Percentiles rank a stretch among this genome's conserved stretches.
Evolutionary conservation across 2,797 vertebrate species (phyloP).

Genomic region (Rhinoraja longicauda): DNA sequence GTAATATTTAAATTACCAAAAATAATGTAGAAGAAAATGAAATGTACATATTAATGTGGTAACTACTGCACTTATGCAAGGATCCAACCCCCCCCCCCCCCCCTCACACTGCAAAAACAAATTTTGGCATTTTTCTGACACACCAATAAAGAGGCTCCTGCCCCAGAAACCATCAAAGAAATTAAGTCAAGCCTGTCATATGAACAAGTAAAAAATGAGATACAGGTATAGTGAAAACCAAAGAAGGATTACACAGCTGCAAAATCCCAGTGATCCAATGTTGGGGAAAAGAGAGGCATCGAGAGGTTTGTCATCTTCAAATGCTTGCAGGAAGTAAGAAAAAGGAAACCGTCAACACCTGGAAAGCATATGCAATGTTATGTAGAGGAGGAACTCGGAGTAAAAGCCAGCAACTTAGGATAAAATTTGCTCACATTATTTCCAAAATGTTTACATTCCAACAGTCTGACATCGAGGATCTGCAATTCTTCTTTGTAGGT

Average conservation of each 20-base stretch:
- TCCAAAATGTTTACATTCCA: too few species aligned
- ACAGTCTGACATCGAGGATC: too few species aligned
- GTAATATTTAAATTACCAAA: neutral
- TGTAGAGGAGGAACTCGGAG: neutral
- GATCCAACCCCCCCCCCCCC: neutral
- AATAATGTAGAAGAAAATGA: too few species aligned
- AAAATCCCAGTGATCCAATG: neutral
- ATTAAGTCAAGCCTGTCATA: too few species aligned
- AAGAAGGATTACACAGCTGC: too few species aligned
- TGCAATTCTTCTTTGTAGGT: too few species aligned
- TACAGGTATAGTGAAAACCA: too few species aligned
- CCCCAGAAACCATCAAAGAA: too few species aligned
- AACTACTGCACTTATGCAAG: neutral
- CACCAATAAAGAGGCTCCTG: neutral
- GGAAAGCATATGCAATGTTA: neutral
- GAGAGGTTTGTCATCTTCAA: neutral
- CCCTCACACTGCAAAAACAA: neutral
- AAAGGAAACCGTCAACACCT: too few species aligned
- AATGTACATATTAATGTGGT: neutral
- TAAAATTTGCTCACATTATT: too few species aligned
- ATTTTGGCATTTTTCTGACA: neutral
- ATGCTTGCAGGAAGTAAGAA: too few species aligned
- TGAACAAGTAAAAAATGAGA: too few species aligned
- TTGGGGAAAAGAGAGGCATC: neutral
- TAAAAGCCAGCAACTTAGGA: neutral